Percentiles rank a stretch among this genome's conserved stretches.
Conservation (phyloP, 2,113 vertebrate species). For the Brachionichthys hirsutus region DNA sequence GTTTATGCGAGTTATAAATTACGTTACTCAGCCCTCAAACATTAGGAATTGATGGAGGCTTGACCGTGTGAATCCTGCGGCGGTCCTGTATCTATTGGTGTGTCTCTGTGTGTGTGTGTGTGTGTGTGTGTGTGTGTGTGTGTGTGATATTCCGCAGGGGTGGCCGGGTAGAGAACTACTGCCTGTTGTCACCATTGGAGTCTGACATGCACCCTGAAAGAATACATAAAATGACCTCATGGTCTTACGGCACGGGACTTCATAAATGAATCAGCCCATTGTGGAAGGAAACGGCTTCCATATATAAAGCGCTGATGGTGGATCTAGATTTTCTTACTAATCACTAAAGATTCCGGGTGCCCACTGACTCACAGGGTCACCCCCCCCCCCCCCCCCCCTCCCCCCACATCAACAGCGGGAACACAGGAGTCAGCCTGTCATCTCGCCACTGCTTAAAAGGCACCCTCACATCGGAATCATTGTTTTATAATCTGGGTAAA, state of each 20-base stretch:
- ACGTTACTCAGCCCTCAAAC: constrained; percentile 61
- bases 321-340: constrained; percentile 59
- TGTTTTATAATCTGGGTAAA: neutral
- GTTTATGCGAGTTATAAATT: constrained; percentile 72
- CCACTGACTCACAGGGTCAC: constrained; percentile 8
- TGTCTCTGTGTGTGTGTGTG: neutral
- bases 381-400: neutral
- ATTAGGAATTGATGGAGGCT: constrained; percentile 47
- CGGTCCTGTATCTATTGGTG: constrained; percentile 25
- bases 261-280: constrained; percentile 75
- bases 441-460: neutral
- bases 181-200: constrained; percentile 63
- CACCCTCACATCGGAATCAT: neutral
- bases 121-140: constrained; percentile 31
- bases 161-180: constrained; percentile 24
- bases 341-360: constrained; percentile 33
- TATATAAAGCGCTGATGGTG: constrained; percentile 58
- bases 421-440: constrained; percentile 2
- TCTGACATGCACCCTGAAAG: constrained; percentile 42
- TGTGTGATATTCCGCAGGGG: constrained; percentile 28
- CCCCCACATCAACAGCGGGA: constrained; percentile 14
- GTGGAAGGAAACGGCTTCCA: constrained; percentile 47
- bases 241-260: constrained; percentile 58
- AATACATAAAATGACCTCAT: constrained; percentile 76
- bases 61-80: constrained; percentile 63